Conservation (phyloP, 2,888 invertebrate genomes). For the Cacoxenus indagator region DNA sequence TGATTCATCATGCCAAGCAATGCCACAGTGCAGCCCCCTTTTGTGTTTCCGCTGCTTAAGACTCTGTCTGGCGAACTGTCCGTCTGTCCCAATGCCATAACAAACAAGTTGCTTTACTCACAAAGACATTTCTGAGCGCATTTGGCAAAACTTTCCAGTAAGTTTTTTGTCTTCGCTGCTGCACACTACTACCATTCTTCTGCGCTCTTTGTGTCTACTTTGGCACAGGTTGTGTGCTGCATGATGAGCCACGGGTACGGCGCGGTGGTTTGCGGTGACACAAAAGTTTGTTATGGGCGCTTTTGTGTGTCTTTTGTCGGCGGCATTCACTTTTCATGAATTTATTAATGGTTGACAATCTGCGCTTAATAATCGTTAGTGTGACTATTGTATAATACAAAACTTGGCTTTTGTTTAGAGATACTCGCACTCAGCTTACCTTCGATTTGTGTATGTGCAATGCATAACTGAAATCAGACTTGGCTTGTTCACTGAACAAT, state of each 20-base stretch:
- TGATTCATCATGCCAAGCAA: too few species aligned
- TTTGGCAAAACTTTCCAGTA: constrained; percentile 15
- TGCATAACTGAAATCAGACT: too few species aligned
- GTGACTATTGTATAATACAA: neutral
- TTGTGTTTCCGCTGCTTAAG: neutral
- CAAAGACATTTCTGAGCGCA: neutral
- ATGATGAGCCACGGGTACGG: too few species aligned
- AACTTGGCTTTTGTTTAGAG: constrained; percentile 41
- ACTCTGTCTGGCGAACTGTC: neutral
- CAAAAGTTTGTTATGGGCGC: neutral
- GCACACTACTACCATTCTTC: neutral
- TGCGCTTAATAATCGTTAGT: constrained; percentile 5
- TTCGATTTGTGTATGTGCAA: too few species aligned
- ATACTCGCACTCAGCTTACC: neutral
- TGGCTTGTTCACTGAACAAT: neutral
- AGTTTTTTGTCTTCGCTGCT: constrained; percentile 1
- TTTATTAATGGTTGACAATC: constrained; percentile 1
- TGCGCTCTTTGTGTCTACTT: neutral
- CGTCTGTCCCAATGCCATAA: neutral
- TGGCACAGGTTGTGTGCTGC: neutral
- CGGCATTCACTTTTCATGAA: neutral
- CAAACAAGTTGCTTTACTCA: constrained; percentile 13
- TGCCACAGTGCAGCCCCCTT: too few species aligned
- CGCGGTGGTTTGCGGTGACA: too few species aligned
- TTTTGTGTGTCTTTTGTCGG: neutral